Conservation (phyloP, 1,140 invertebrate genomes). For the Eufriesea mexicana region DNA sequence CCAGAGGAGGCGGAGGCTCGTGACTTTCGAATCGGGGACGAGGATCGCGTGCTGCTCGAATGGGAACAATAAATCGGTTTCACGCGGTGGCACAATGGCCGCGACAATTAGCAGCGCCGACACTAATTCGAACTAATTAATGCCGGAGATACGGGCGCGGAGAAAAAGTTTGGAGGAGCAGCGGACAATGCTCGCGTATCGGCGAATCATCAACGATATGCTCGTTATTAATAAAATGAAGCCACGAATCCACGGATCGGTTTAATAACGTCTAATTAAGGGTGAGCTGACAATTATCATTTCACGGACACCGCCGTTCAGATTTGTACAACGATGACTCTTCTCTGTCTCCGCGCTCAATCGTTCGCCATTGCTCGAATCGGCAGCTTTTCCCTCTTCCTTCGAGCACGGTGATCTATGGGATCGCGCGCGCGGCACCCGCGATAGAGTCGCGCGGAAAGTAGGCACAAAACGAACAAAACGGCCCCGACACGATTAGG, state of each 20-base stretch:
- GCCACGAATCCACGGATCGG: slow-evolving; percentile 45
- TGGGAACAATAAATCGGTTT: slow-evolving; percentile 67
- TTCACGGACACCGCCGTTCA: slow-evolving; percentile 23
- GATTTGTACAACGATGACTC: slow-evolving; percentile 12
- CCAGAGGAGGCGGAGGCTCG: slow-evolving; percentile 10
- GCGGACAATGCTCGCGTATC: slow-evolving; percentile 53
- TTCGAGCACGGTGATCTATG: background rate
- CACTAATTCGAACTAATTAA: slow-evolving; percentile 69
- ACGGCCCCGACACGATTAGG: slow-evolving; percentile 24
- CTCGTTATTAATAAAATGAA: slow-evolving; percentile 66
- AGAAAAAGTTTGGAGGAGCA: slow-evolving; percentile 58
- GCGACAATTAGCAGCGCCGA: slow-evolving; percentile 64
- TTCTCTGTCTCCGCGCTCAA: slow-evolving; percentile 14
- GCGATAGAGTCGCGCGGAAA: slow-evolving; percentile 18
- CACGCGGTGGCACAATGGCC: slow-evolving; percentile 58
- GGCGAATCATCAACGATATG: slow-evolving; percentile 55
- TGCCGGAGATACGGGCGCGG: slow-evolving; percentile 32
- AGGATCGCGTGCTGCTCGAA: slow-evolving; percentile 16
- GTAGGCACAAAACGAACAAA: background rate
- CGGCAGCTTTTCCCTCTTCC: background rate
- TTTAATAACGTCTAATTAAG: slow-evolving; percentile 69
- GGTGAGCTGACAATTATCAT: slow-evolving; percentile 46
- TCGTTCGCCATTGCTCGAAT: slow-evolving; percentile 8
- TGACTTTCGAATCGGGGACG: slow-evolving; percentile 39
- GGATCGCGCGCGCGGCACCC: background rate